Evolutionary conservation across 2,113 vertebrate genomes (phyloP), one percentile per base, ranked within the genome.

Genomic region (Hippocampus guttulatus): DNA sequence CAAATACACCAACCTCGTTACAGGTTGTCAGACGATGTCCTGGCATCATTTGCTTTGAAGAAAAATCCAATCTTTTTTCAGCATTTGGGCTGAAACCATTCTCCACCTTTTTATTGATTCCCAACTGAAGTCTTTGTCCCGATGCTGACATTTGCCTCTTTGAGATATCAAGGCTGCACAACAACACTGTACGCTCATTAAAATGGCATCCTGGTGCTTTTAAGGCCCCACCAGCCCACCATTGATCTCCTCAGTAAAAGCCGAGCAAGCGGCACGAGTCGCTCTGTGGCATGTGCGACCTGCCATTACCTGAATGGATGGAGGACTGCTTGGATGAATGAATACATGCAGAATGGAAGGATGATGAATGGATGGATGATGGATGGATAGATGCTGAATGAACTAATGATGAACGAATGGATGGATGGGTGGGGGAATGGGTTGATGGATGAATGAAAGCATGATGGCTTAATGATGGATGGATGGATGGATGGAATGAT

Each of bases 151-250:
- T 65, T 65, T 65, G 7, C 64, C 64, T 27, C 43, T 65, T 65
- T 16, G 14, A 47, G 41, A 65, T 65, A 65, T 65, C 41, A 65
- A 65, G 64, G 41, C 41, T 47, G 64, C 41, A 6, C 23, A n/a
- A 25, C 14, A 47, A 65, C 64, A 47, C 43, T 27, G 23, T 27
- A 25, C 43, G 23, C 64, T 65, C 49, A 68, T 68, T 52, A 68
- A 54, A 54, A 68, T 16, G 66, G 66, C 30, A 23, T 68, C 66
- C 66, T 55, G 66, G 51, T 55, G 66, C 51, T 54, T 68, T 55
- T 68, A 21, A 38, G 66, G 25, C 66, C 33, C 33, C 27, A 47
- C 43, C 66, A 55, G 66, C 66, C 10, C 27, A 68, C 66, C 25
- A 70, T 18, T 69, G 43, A 43, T 69, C 62, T 65, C 27, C n/a